These are phyloP conservation scores for Muricea muricata DNA, from an alignment of 92 coral and sea anemone species.

Conservation along the genomic window DNA sequence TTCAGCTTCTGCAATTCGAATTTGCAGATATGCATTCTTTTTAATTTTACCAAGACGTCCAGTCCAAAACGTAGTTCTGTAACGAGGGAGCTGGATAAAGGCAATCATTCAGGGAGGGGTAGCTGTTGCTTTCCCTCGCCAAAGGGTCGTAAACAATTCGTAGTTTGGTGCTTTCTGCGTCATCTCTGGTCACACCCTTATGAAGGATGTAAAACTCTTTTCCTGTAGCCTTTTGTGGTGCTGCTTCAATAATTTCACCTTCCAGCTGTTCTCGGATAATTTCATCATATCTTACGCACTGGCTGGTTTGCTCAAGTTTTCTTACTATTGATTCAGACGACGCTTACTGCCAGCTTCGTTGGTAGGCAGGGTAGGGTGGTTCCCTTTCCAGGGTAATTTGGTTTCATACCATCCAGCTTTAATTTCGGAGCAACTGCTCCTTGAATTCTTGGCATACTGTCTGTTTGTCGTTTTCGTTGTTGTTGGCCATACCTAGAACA, in stretches of 20 bases:
- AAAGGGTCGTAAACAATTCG: background rate
- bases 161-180: background rate
- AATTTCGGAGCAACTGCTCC: constrained; percentile 56
- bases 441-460: constrained; percentile 60
- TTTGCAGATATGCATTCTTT: background rate
- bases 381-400: constrained; percentile 60
- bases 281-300: background rate
- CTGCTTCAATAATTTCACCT: constrained; percentile 59
- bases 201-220: background rate
- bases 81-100: background rate
- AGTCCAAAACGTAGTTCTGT: background rate
- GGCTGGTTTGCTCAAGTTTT: too few relatives aligned
- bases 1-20: background rate
- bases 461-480: constrained; percentile 55
- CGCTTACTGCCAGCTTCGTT: background rate
- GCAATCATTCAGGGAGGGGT: background rate
- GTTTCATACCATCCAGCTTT: constrained; percentile 62
- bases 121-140: background rate
- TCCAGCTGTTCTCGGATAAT: constrained; percentile 64
- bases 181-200: background rate
- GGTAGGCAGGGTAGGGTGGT: constrained; percentile 41
- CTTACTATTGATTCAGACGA: constrained; percentile 15
- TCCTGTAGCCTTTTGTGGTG: background rate
- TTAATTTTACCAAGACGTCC: background rate
- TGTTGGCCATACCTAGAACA: constrained; percentile 39